These are phyloP conservation scores for Plectrocnemia conspersa DNA, from an alignment of 1,140 invertebrate genomes.

Conservation along the genomic window DNA sequence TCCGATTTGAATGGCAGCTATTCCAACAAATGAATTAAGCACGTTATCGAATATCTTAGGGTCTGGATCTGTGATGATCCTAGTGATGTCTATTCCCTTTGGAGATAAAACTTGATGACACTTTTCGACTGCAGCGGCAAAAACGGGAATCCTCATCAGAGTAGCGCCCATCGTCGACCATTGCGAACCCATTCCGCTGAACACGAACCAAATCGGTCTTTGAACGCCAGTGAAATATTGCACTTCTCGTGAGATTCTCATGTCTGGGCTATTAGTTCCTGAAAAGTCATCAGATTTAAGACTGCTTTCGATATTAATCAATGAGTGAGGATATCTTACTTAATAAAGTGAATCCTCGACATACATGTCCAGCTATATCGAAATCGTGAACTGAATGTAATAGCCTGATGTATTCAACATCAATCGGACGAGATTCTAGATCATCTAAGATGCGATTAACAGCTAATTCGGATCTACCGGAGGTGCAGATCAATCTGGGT, in stretches of 20 bases:
- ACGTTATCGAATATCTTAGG: slow-evolving; percentile 75
- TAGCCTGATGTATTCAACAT: slow-evolving; percentile 55
- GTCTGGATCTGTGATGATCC: slow-evolving; percentile 72
- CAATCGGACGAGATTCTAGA: slow-evolving; percentile 54
- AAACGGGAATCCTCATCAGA: slow-evolving; percentile 62
- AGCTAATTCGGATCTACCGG: slow-evolving; percentile 59
- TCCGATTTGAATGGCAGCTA: slow-evolving; percentile 84
- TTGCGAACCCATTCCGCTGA: slow-evolving; percentile 87
- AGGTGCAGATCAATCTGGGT: slow-evolving; percentile 53
- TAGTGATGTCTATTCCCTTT: slow-evolving; percentile 72
- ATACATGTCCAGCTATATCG: slow-evolving; percentile 54
- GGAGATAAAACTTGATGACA: slow-evolving; percentile 68
- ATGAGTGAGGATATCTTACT: no score
- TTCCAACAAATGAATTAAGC: slow-evolving; percentile 84
- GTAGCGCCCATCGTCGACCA: slow-evolving; percentile 78
- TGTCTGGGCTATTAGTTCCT: slow-evolving; percentile 42
- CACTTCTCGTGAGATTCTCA: slow-evolving; percentile 46
- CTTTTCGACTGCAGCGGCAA: slow-evolving; percentile 67
- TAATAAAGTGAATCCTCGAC: slow-evolving; percentile 54
- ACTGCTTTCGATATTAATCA: no score
- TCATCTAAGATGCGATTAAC: slow-evolving; percentile 64
- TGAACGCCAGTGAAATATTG: slow-evolving; percentile 57
- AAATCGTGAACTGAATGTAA: slow-evolving; percentile 54
- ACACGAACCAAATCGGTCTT: slow-evolving; percentile 80
- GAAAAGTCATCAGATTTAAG: no score